Conservation (phyloP, 2,113 vertebrate species). For the Orycteropus afer region DNA sequence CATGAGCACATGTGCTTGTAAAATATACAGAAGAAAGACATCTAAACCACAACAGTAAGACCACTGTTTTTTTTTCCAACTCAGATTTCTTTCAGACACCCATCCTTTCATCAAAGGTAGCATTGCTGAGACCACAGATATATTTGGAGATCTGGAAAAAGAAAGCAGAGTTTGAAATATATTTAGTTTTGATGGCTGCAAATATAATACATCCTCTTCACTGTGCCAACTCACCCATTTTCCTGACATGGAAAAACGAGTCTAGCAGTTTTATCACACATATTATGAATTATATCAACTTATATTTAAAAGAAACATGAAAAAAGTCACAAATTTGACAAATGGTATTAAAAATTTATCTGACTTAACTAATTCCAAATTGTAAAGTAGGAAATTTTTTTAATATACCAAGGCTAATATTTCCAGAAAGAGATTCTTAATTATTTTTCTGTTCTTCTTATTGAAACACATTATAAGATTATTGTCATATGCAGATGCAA, state of each 20-base stretch:
- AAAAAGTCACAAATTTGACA: not conserved
- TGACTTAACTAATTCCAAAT: not conserved
- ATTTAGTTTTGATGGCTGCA: conserved; percentile 22
- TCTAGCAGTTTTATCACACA: not conserved
- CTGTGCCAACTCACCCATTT: not conserved
- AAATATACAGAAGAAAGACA: not conserved
- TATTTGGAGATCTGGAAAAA: not conserved
- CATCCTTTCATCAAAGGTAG: conserved; percentile 21
- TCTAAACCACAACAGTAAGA: not conserved
- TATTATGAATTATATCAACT: not conserved
- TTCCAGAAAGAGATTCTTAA: not conserved
- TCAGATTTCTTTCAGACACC: not conserved
- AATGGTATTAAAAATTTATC: not conserved
- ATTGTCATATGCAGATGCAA: not conserved
- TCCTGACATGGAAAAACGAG: not conserved
- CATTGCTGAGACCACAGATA: not conserved
- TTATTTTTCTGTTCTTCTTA: not conserved
- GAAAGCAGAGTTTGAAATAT: conserved; percentile 3
- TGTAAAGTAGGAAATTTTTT: not conserved
- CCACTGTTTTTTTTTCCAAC: not conserved
- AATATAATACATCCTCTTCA: not conserved
- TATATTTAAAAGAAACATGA: not conserved
- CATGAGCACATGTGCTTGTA: not conserved
- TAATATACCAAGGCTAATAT: not conserved
- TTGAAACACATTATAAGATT: not conserved